phyloP scores from a whole-genome alignment of 2,888 invertebrate genomes.

The Tetrapedia diversipes region DNA sequence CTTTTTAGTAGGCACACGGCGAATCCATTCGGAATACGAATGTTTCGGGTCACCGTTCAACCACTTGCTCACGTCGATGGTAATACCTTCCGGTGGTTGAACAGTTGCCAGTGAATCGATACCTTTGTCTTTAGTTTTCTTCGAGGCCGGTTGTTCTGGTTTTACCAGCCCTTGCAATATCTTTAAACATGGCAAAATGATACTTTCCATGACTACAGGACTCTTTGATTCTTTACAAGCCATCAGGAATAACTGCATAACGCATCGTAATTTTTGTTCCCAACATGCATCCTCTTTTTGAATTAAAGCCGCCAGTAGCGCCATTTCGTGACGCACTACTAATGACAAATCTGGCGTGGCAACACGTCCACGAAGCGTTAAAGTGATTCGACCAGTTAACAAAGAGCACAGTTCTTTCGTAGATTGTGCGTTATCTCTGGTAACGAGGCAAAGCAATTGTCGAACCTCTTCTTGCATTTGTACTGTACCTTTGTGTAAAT shows the following conservation, averaged over 20 bases:
- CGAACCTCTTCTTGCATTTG: slow-evolving; percentile 94
- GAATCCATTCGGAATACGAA: slow-evolving; percentile 89
- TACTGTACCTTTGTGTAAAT: slow-evolving; percentile 92
- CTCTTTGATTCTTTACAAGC: slow-evolving; percentile 90
- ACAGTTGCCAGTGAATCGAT: slow-evolving; percentile 82
- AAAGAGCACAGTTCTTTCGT: slow-evolving; percentile 93
- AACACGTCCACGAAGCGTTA: slow-evolving; percentile 90
- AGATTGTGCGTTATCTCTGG: slow-evolving; percentile 92
- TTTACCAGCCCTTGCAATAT: slow-evolving; percentile 94
- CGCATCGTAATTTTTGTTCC: slow-evolving; percentile 95
- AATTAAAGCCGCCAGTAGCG: slow-evolving; percentile 92
- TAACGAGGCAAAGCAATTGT: slow-evolving; percentile 93
- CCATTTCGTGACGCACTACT: slow-evolving; percentile 94
- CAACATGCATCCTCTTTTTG: slow-evolving; percentile 97
- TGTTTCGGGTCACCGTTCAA: slow-evolving; percentile 88
- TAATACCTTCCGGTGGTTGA: slow-evolving; percentile 86
- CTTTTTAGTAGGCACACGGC: slow-evolving; percentile 85
- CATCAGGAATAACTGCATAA: slow-evolving; percentile 93
- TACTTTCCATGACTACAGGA: slow-evolving; percentile 94
- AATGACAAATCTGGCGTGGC: slow-evolving; percentile 89
- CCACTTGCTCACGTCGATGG: slow-evolving; percentile 90
- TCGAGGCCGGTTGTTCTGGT: slow-evolving; percentile 85
- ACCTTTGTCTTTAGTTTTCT: slow-evolving; percentile 83
- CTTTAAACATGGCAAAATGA: slow-evolving; percentile 95
- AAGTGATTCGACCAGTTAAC: slow-evolving; percentile 92